Percentiles rank a stretch among this genome's conserved stretches.
These are phyloP conservation scores for Atrichornis clamosus DNA, from an alignment of 2,113 vertebrate genomes.

Conservation along the genomic window DNA sequence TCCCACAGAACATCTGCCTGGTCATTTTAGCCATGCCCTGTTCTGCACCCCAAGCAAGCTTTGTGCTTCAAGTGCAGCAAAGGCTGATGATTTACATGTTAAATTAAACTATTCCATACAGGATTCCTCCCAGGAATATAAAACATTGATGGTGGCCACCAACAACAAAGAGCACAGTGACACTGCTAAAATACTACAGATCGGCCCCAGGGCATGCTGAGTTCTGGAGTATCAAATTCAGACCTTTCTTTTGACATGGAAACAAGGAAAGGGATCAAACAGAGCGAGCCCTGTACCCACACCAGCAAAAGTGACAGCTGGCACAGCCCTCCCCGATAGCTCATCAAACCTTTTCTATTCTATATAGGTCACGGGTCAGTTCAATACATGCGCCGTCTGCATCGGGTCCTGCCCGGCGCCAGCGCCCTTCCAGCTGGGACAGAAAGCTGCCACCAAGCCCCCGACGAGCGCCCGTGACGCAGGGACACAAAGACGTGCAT, in stretches of 20 bases:
- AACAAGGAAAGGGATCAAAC: neutral
- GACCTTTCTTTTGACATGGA: neutral
- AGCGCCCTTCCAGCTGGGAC: neutral
- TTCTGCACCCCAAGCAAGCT: neutral
- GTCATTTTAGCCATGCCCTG: constrained; percentile 1
- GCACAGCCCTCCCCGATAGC: neutral
- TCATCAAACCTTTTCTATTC: neutral
- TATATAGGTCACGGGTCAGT: neutral
- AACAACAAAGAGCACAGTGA: neutral
- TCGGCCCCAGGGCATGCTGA: neutral
- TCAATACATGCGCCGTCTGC: neutral
- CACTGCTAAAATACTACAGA: neutral
- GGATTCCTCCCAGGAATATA: neutral
- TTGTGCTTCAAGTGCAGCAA: neutral
- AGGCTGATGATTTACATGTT: neutral
- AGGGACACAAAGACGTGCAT: neutral
- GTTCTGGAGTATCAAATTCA: neutral
- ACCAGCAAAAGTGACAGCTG: neutral
- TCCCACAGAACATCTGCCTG: constrained; percentile 17
- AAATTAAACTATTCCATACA: neutral
- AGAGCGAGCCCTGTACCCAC: neutral
- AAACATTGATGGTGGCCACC: neutral
- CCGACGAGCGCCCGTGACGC: fast-evolving
- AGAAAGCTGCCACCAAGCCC: neutral
- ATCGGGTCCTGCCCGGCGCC: fast-evolving